Percentiles rank a stretch among this genome's conserved stretches.
Evolutionary conservation across 1,140 invertebrate genomes (phyloP).

Genomic region (Drosophila prosaltans): DNA sequence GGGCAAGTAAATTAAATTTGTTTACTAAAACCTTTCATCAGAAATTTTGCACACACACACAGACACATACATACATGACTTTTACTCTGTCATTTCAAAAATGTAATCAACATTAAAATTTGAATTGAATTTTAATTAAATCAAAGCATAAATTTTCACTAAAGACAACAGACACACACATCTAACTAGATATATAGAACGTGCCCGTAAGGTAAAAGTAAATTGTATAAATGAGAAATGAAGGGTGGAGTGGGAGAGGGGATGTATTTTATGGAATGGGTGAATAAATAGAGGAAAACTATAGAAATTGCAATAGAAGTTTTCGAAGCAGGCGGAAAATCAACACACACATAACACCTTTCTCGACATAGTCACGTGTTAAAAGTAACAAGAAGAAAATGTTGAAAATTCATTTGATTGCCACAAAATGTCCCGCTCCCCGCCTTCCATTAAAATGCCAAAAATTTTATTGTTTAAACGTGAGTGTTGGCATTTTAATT

Average conservation of each 20-base stretch:
- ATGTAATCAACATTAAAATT: constrained; percentile 59
- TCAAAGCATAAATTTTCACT: constrained; percentile 58
- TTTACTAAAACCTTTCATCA: constrained; percentile 38
- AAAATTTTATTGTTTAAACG: constrained; percentile 27
- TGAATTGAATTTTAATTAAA: constrained; percentile 69
- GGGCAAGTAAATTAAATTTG: constrained; percentile 58
- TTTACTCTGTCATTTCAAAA: constrained; percentile 30
- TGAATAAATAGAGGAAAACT: too few relatives aligned
- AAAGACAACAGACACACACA: constrained; percentile 23
- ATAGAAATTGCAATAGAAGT: background rate
- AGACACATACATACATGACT: constrained; percentile 16
- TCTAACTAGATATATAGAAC: background rate
- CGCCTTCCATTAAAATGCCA: background rate
- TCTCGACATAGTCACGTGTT: background rate
- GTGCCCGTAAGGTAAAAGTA: constrained; percentile 19
- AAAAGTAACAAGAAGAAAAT: constrained; percentile 13
- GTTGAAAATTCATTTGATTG: constrained; percentile 12
- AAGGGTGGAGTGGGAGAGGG: background rate
- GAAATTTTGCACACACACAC: background rate
- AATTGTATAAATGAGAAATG: background rate
- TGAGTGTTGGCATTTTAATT: constrained; percentile 53
- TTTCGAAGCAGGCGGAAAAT: background rate
- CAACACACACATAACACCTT: background rate
- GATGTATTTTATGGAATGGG: too few relatives aligned
- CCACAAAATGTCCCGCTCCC: constrained; percentile 23